These are phyloP conservation scores for Catalaphyllia jardinei DNA, from an alignment of 64 coral and sea anemone genomes.

Conservation along the genomic window DNA sequence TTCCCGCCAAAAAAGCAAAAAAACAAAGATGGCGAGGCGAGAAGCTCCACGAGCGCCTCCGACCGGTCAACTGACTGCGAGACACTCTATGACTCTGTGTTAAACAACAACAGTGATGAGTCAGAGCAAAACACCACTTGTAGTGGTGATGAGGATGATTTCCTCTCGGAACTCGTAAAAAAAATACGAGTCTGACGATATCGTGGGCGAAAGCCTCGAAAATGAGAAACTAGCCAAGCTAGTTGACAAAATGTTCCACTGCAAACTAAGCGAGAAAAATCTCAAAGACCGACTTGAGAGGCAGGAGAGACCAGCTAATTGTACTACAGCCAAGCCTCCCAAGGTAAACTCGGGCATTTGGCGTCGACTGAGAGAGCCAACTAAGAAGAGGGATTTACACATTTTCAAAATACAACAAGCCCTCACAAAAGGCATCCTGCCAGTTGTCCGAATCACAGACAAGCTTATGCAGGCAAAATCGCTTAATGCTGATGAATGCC, in stretches of 20 bases:
- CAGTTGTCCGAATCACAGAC: conserved; percentile 20
- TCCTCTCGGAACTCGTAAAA: not conserved
- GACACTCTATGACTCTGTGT: not conserved
- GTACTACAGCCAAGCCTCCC: conserved; percentile 1
- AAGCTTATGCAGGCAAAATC: conserved; percentile 44
- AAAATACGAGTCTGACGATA: conserved; percentile 6
- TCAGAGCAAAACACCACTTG: not conserved
- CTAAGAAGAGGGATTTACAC: conserved; percentile 49
- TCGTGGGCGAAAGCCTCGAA: not conserved
- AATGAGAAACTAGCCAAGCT: conserved; percentile 13
- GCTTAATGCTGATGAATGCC: conserved; percentile 7
- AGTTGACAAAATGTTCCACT: conserved; percentile 26
- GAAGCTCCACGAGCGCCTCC: not conserved
- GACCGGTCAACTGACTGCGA: not conserved
- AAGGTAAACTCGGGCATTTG: conserved; percentile 33
- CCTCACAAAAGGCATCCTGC: conserved; percentile 38
- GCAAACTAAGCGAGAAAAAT: not conserved
- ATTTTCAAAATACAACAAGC: conserved; percentile 43
- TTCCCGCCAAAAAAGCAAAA: not conserved
- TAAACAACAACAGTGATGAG: not conserved
- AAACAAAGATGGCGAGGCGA: too few species aligned
- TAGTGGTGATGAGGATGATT: not conserved
- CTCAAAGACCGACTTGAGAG: conserved; percentile 1
- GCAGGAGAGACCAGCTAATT: not conserved
- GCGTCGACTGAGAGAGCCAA: conserved; percentile 12